These are phyloP conservation scores for Falco novaeseelandiae DNA, from an alignment of 2,797 vertebrate genomes.

Conservation along the genomic window DNA sequence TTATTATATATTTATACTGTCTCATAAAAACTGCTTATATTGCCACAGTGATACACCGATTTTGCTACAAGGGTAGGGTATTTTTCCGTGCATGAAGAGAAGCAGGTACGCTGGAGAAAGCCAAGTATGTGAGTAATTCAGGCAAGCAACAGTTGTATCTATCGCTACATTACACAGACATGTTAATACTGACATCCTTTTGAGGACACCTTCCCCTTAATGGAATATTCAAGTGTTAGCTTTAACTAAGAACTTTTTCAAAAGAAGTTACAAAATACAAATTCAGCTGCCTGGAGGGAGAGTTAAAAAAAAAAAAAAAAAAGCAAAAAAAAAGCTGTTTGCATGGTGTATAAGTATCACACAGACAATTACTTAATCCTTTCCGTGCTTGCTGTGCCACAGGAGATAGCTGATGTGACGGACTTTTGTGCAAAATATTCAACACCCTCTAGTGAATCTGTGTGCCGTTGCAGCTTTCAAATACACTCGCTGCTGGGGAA, in stretches of 20 bases:
- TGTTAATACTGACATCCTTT: background rate
- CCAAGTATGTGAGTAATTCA: fast-evolving
- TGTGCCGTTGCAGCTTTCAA: background rate
- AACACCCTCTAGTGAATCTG: background rate
- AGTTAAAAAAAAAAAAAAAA: background rate
- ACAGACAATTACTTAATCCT: too few relatives aligned
- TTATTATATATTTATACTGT: background rate
- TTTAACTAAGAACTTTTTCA: background rate
- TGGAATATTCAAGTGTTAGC: background rate
- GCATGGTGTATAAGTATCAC: too few relatives aligned
- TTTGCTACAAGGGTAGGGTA: background rate
- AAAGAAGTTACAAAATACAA: background rate
- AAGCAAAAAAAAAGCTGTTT: too few relatives aligned
- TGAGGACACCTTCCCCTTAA: background rate
- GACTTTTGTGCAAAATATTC: background rate
- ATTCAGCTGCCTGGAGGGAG: background rate
- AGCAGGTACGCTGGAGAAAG: background rate
- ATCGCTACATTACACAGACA: background rate
- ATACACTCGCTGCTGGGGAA: too few relatives aligned
- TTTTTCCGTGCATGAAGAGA: background rate
- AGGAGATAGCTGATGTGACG: background rate
- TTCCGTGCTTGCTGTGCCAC: fast-evolving
- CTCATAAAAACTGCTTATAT: background rate
- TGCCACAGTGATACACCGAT: background rate
- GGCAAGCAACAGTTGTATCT: background rate